Evolutionary conservation across 92 coral and sea anemone species (phyloP), one percentile per base, ranked within the genome.

Genomic region (Zoanthus sociatus): DNA sequence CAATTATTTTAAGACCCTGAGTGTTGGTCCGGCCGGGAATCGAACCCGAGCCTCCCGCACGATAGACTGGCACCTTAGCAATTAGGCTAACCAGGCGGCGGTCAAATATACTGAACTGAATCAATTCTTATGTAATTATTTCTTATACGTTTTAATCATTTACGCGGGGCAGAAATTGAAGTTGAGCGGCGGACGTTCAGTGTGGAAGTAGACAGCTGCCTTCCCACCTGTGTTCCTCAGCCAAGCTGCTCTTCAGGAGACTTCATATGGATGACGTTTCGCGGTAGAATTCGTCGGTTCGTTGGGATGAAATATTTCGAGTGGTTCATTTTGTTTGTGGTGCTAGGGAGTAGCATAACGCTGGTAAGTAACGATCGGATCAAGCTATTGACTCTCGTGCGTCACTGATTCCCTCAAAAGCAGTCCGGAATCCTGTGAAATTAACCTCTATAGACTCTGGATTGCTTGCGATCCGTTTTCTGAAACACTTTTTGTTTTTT

Each of bases 241-340:
- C 44, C 85, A 7, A 18, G 6, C 46, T 66, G 85, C 26, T 81
- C 74, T 21, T 84, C 81, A 3, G 88, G 90, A 10, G 90, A 91
- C 68, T 54, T 53, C 61, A 55, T 88, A 87, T 94, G 98, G 98
- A 79, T 94, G 70, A 33, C 71, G 54, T 87, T 96, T 78, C 93
- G 99, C 64, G 90, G 91, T 76, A 87, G 92, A 74, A 90, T 94
- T 30, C 95, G 94, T 8, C 89, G 53, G 60, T 79, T 96, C 15
- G 99, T 96, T 66, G 97, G 96, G 73, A 94, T 92, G 76, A 91
- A 91, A 73, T 95, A 90, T 87, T 96, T 96, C 79, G 99, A 96
- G 87, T 96, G 99, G 99, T 96, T 96, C 74, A 95, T 96, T 64
- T 87, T 96, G 42, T 81, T 90, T 51, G 89, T 96, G 13, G 98